Evolutionary conservation across 2,113 vertebrate genomes (phyloP), one percentile per base, ranked within the genome.

Genomic region (Rhinolophus sinicus): DNA sequence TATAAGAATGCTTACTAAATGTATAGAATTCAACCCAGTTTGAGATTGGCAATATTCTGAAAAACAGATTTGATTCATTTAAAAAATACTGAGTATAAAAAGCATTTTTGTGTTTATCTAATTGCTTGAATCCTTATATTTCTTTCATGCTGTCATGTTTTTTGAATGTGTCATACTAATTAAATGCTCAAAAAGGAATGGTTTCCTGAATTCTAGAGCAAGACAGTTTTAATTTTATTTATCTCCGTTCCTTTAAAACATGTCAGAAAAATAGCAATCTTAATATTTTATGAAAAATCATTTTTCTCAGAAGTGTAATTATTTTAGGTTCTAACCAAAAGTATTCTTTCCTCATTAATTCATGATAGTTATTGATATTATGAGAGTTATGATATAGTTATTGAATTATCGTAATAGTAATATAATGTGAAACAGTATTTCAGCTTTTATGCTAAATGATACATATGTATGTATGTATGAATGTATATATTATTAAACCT

Each of bases 201-300:
- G 11, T 78, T 87, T 67, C 13, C 28, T 58, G 8, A 33, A 82
- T 35, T 30, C 44, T 70, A 90, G 4, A 35, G 22, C 47, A 93
- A 76, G 70, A 75, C 1, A 64, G 24, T 33, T 95, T 64, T 47
- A 24, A 93, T 70, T 84, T 69, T 33, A 56, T 54, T 60, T 70
- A 9, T 4, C 7, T 75, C 8, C 6, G 22, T 85, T 92, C 40
- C 9, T 85, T 80, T 67, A 35, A 83, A 72, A 44, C 8, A 24
- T 67, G 7, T 88, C 30, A 77, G 8, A 94, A 82, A 88, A 76
- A 83, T 1, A 58, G 15, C 19, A 88, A 40, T 67, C 33, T 73
- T 90, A 85, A 84, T 88, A 76, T 44, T 90, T 91, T 93, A 88
- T 6, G 11, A 62, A 88, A 85, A 82, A 56, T n/a, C 77, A n/a